Conservation (phyloP, 2,888 invertebrate species). For the Coremacera marginata region DNA sequence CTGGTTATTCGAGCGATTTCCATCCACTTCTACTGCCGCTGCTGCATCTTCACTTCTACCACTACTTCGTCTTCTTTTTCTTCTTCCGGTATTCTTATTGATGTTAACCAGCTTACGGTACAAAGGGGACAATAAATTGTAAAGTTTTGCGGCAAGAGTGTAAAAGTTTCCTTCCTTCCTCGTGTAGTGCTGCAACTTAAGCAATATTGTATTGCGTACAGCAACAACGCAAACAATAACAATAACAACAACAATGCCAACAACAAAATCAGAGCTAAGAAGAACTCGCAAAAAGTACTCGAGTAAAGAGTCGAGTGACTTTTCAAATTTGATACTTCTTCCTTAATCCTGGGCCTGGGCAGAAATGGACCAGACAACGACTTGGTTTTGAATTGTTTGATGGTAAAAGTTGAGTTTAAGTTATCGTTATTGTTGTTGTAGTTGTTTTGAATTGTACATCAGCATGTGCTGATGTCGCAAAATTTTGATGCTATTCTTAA, state of each 20-base stretch:
- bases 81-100: slow-evolving; percentile 23
- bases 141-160: slow-evolving; percentile 35
- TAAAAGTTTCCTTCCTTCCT: slow-evolving; percentile 40
- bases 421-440: slow-evolving; percentile 24
- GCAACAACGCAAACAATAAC: not conserved
- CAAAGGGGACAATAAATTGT: slow-evolving; percentile 40
- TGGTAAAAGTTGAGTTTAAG: not conserved
- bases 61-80: not conserved
- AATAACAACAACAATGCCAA: not conserved
- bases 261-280: not conserved
- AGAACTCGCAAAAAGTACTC: not conserved
- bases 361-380: not conserved
- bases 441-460: not conserved
- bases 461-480: not conserved
- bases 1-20: not conserved
- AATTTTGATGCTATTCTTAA: not conserved
- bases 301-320: slow-evolving; percentile 33
- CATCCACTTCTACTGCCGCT: not conserved
- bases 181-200: not conserved
- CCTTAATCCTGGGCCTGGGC: not conserved
- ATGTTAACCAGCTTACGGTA: slow-evolving; percentile 31
- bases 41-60: not conserved
- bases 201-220: slow-evolving; percentile 19
- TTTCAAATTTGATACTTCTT: slow-evolving; percentile 40
- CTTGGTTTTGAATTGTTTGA: slow-evolving; percentile 21